phyloP scores from a whole-genome alignment of 1,140 invertebrate species.

The Apis laboriosa region DNA sequence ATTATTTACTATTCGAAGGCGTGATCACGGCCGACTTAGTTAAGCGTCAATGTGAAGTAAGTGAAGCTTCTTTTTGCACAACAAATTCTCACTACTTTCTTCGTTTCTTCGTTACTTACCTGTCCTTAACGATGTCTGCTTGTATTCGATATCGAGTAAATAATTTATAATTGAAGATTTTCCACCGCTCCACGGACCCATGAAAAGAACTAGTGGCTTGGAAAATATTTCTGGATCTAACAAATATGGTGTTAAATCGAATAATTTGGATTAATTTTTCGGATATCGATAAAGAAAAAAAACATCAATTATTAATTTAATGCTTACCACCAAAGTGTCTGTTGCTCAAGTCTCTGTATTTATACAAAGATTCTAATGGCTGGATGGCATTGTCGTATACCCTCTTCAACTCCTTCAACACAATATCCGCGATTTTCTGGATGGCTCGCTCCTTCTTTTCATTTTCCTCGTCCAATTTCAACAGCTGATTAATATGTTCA shows the following conservation, averaged over 20 bases:
- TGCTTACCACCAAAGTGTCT: conserved; percentile 90
- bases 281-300: not conserved
- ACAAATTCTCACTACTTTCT: conserved; percentile 24
- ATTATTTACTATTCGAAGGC: conserved; percentile 8
- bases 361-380: conserved; percentile 93
- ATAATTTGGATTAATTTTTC: not conserved
- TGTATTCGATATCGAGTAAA: conserved; percentile 92
- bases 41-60: conserved; percentile 27
- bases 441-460: conserved; percentile 87
- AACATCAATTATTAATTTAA: not conserved
- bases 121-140: conserved; percentile 90
- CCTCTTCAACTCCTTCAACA: conserved; percentile 92
- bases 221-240: conserved; percentile 96
- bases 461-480: conserved; percentile 90
- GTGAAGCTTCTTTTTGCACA: conserved; percentile 17
- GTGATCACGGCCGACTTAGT: conserved; percentile 29
- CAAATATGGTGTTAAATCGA: not conserved
- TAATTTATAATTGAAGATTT: conserved; percentile 98
- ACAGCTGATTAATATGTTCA: conserved; percentile 89
- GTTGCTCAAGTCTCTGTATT: conserved; percentile 95
- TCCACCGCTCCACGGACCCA: conserved; percentile 97
- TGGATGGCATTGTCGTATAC: conserved; percentile 94
- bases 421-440: conserved; percentile 87
- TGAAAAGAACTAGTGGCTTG: conserved; percentile 94
- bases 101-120: conserved; percentile 77